Conservation (phyloP, 2,888 invertebrate species). For the Acrobasis consociella region DNA sequence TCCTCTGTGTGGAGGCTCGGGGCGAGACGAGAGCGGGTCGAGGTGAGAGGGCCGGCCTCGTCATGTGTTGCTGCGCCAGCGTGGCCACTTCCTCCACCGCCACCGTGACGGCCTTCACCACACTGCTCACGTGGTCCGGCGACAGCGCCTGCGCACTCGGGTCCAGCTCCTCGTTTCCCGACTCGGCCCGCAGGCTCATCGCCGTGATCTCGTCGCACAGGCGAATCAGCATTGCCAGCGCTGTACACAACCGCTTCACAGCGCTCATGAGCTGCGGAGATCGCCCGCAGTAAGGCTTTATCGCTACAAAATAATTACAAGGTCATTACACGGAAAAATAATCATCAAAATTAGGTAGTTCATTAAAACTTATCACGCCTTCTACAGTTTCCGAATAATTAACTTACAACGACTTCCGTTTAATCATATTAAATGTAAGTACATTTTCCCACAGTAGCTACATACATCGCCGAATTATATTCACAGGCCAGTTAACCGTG, state of each 20-base stretch:
- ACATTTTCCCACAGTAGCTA: slow-evolving; percentile 8
- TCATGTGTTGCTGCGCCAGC: slow-evolving; percentile 92
- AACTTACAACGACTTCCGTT: background rate
- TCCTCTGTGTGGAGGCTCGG: slow-evolving; percentile 75
- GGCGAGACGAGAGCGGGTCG: slow-evolving; percentile 74
- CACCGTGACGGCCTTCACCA: slow-evolving; percentile 67
- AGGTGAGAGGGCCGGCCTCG: slow-evolving; percentile 78
- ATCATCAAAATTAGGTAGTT: background rate
- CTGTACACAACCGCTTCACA: slow-evolving; percentile 93
- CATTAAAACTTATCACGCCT: background rate
- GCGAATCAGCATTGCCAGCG: slow-evolving; percentile 92
- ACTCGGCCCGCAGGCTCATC: slow-evolving; percentile 85
- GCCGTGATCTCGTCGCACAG: slow-evolving; percentile 94
- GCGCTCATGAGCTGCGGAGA: slow-evolving; percentile 89
- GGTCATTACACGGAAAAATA: slow-evolving; percentile 4
- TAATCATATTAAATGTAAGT: background rate
- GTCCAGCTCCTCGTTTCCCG: slow-evolving; percentile 63
- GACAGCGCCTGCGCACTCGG: slow-evolving; percentile 62
- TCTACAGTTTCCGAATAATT: background rate
- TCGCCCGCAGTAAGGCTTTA: slow-evolving; percentile 75
- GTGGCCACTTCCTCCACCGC: slow-evolving; percentile 83
- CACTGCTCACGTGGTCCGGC: slow-evolving; percentile 68
- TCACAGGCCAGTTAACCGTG: background rate
- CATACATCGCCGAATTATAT: background rate
- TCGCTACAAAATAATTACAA: slow-evolving; percentile 60